Evolutionary conservation across 1,140 invertebrate species (phyloP).

Genomic region (Danaus melanippus): DNA sequence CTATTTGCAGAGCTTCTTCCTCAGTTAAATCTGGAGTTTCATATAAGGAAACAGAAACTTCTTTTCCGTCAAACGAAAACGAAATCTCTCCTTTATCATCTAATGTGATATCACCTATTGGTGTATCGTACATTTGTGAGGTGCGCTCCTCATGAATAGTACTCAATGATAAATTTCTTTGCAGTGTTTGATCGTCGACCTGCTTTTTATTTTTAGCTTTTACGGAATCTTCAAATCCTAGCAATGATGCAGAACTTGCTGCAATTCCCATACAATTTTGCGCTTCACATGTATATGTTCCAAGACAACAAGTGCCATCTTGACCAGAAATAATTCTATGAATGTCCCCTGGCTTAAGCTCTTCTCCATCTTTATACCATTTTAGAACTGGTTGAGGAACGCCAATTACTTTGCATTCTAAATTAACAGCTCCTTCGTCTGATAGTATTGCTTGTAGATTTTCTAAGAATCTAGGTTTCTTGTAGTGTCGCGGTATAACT

Average conservation of each 20-base stretch:
- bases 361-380: conserved; percentile 93
- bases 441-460: conserved; percentile 86
- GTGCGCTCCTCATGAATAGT: conserved; percentile 93
- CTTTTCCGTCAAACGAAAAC: conserved; percentile 92
- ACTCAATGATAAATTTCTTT: conserved; percentile 85
- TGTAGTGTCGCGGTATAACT: conserved; percentile 88
- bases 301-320: conserved; percentile 90
- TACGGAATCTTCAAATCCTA: conserved; percentile 87
- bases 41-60: conserved; percentile 91
- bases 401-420: conserved; percentile 95
- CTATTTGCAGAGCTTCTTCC: conserved; percentile 91
- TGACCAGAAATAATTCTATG: conserved; percentile 91
- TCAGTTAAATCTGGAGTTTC: conserved; percentile 93
- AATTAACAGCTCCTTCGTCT: conserved; percentile 89
- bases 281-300: conserved; percentile 95
- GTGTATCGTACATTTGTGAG: conserved; percentile 88
- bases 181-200: conserved; percentile 72
- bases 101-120: conserved; percentile 81
- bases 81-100: conserved; percentile 89
- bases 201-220: conserved; percentile 72
- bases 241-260: conserved; percentile 87
- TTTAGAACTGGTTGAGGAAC: conserved; percentile 89
- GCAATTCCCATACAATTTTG: conserved; percentile 93
- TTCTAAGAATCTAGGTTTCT: conserved; percentile 90
- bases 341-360: conserved; percentile 91